Evolutionary conservation across 2,797 vertebrate species (phyloP).

Genomic region (Pelodytes ibericus): DNA sequence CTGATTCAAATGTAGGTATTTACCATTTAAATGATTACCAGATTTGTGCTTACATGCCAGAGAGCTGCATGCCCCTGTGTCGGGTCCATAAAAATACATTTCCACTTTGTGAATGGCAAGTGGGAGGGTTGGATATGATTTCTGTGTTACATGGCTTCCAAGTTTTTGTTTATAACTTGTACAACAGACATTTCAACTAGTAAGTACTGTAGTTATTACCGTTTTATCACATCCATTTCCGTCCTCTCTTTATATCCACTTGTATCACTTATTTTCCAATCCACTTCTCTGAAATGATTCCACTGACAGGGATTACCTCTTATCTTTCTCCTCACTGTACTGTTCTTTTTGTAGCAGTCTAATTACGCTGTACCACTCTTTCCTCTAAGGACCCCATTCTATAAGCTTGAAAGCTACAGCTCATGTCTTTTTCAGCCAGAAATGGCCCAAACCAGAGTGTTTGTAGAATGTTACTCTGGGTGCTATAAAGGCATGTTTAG

Average conservation of each 20-base stretch:
- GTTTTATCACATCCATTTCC: conserved; percentile 2
- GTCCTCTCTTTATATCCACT: conserved; percentile 7
- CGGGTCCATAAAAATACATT: not conserved
- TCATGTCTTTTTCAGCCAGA: not conserved
- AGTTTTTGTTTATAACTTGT: not conserved
- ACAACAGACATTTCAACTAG: conserved; percentile 9
- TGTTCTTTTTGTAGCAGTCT: conserved; percentile 3
- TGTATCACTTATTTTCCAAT: conserved; percentile 14
- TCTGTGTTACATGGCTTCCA: not conserved
- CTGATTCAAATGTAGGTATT: too few species aligned
- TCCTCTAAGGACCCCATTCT: conserved; percentile 1
- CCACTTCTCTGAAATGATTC: conserved; percentile 8
- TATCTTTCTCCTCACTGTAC: not conserved
- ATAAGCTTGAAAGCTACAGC: not conserved
- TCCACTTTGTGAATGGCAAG: not conserved
- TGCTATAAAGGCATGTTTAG: not conserved
- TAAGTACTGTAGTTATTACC: conserved; percentile 5
- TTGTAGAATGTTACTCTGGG: conserved; percentile 2
- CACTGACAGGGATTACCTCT: conserved; percentile 6
- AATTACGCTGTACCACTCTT: conserved; percentile 7
- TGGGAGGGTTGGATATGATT: not conserved
- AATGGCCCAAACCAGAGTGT: not conserved
- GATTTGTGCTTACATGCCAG: too few species aligned
- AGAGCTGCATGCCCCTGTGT: too few species aligned
- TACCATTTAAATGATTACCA: too few species aligned